Evolutionary conservation across 2,888 invertebrate species (phyloP).

Genomic region (Tuta absoluta): DNA sequence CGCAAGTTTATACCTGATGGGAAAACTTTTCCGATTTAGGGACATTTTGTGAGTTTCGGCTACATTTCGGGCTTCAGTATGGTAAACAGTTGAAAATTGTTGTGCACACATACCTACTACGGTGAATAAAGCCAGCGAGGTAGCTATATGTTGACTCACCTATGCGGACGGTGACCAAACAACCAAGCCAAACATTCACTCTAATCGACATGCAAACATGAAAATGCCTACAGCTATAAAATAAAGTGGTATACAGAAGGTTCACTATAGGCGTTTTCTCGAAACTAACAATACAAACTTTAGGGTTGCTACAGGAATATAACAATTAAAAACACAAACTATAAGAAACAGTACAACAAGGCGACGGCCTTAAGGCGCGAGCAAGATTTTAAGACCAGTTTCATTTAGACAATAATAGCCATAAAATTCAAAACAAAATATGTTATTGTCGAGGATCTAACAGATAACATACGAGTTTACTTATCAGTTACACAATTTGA

Average conservation of each 20-base stretch:
- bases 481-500: no score
- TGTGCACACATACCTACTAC: background rate
- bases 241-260: background rate
- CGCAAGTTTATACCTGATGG: background rate
- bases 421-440: no score
- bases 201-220: background rate
- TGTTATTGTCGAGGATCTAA: no score
- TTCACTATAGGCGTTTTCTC: background rate
- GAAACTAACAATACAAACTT: background rate
- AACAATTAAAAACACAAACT: no score
- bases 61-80: background rate
- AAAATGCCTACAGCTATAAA: background rate
- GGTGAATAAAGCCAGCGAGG: background rate
- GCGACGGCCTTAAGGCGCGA: no score
- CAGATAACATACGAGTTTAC: no score
- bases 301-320: no score
- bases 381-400: no score
- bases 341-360: no score
- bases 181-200: background rate
- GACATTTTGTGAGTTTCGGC: background rate
- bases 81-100: background rate
- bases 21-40: conserved; percentile 2
- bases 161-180: background rate
- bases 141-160: background rate
- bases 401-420: no score